Evolutionary conservation across 1,140 invertebrate genomes (phyloP).

Genomic region (Neodiprion fabricii): DNA sequence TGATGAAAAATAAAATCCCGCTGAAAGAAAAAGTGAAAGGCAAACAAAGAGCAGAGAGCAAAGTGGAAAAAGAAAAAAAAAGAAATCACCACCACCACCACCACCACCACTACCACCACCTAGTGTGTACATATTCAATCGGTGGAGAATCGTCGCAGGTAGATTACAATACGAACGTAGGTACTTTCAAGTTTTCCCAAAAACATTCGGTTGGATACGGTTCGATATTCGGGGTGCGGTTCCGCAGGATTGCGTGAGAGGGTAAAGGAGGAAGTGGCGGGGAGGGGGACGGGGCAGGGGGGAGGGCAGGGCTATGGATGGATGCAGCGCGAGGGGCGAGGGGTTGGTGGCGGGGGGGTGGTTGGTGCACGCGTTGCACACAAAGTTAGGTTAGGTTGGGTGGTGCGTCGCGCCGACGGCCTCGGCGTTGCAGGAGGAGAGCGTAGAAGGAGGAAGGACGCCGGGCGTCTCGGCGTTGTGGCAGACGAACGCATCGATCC

Average conservation of each 20-base stretch:
- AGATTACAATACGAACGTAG: background rate
- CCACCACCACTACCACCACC: too few species aligned
- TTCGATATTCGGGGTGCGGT: conserved; percentile 60
- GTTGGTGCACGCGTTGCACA: conserved; percentile 19
- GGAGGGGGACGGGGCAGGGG: conserved; percentile 25
- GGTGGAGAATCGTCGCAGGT: too few species aligned
- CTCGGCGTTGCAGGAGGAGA: conserved; percentile 45
- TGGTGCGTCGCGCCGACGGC: conserved; percentile 56
- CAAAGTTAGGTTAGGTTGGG: conserved; percentile 21
- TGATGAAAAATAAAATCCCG: too few species aligned
- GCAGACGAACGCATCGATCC: conserved; percentile 64
- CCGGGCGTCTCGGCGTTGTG: conserved; percentile 59
- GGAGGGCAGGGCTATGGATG: conserved; percentile 30
- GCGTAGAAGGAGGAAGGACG: conserved; percentile 50
- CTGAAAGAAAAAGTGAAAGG: too few species aligned
- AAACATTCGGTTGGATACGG: conserved; percentile 29
- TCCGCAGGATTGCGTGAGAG: conserved; percentile 39
- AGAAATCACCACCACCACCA: too few species aligned
- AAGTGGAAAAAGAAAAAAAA: too few species aligned
- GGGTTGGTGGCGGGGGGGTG: conserved; percentile 10
- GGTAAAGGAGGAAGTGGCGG: conserved; percentile 32
- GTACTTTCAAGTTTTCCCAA: background rate
- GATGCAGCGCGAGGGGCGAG: conserved; percentile 27
- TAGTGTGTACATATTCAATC: too few species aligned
- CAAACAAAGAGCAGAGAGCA: too few species aligned